These are phyloP conservation scores for Crossaster papposus DNA, from an alignment of 53 echinoderm and acorn worm genomes.

Conservation along the genomic window DNA sequence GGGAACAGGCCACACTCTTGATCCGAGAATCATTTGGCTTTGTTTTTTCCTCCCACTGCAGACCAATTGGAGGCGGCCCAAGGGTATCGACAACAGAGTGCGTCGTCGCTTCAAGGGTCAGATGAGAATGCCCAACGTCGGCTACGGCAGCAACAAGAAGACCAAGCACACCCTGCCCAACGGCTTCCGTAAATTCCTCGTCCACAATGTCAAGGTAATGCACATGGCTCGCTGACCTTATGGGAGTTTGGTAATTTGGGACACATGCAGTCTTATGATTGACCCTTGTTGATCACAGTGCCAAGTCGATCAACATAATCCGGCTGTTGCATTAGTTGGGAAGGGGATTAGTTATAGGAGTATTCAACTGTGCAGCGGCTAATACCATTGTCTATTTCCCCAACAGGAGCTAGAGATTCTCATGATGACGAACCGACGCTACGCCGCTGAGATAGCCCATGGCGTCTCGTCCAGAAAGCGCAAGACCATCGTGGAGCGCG, in stretches of 20 bases:
- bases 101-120: slow-evolving; percentile 98
- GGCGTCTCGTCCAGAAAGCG: slow-evolving; percentile 92
- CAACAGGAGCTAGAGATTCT: slow-evolving; percentile 88
- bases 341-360: too few species aligned
- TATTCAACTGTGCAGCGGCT: too few species aligned
- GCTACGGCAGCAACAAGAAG: slow-evolving; percentile 95
- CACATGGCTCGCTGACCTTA: too few species aligned
- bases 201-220: slow-evolving; percentile 90
- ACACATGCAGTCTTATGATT: not conserved
- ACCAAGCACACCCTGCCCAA: slow-evolving; percentile 89
- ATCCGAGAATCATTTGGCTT: not conserved
- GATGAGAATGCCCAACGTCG: slow-evolving; percentile 93
- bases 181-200: slow-evolving; percentile 97
- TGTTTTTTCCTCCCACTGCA: slow-evolving; percentile 10
- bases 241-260: not conserved
- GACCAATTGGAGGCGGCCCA: slow-evolving; percentile 96
- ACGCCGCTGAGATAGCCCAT: slow-evolving; percentile 96
- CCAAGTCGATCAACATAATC: too few species aligned
- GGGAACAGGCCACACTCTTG: too few species aligned
- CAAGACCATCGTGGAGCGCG: slow-evolving; percentile 93
- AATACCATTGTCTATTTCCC: not conserved
- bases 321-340: too few species aligned
- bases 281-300: too few species aligned
- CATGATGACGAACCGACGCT: slow-evolving; percentile 98
- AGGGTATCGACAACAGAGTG: slow-evolving; percentile 99